Percentiles rank a stretch among this genome's conserved stretches.
phyloP scores from a whole-genome alignment of 1,140 invertebrate genomes.

The Sarcophaga bullata region DNA sequence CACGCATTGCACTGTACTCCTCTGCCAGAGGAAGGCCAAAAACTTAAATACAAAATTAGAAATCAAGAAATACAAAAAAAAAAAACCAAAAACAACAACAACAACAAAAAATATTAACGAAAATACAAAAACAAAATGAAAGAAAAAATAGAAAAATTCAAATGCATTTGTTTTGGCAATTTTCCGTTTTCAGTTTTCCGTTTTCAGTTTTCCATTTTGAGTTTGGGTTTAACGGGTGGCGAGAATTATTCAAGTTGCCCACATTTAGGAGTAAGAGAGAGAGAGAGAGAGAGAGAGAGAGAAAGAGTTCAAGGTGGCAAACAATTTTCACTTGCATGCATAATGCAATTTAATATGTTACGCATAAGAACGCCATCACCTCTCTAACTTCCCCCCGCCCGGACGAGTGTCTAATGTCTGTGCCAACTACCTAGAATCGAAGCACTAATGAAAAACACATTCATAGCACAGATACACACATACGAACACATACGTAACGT shows the following conservation, averaged over 20 bases:
- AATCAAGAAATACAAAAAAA: background rate
- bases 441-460: background rate
- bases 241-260: background rate
- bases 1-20: no score
- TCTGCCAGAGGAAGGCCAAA: background rate
- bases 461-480: background rate
- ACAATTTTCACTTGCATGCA: constrained; percentile 41
- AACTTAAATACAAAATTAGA: constrained; percentile 13
- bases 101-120: background rate
- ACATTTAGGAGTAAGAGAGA: background rate
- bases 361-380: constrained; percentile 26
- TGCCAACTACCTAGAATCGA: background rate
- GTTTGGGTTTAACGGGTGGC: background rate
- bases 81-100: background rate
- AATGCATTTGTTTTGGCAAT: background rate
- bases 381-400: background rate
- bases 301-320: constrained; percentile 31
- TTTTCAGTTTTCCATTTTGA: background rate
- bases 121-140: background rate
- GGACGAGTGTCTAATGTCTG: background rate
- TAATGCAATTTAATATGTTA: constrained; percentile 43
- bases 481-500: background rate
- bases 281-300: constrained; percentile 18
- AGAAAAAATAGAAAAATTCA: no score
- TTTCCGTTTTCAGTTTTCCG: background rate